Evolutionary conservation across 2,797 vertebrate genomes (phyloP).

Genomic region (Girardinus metallicus): DNA sequence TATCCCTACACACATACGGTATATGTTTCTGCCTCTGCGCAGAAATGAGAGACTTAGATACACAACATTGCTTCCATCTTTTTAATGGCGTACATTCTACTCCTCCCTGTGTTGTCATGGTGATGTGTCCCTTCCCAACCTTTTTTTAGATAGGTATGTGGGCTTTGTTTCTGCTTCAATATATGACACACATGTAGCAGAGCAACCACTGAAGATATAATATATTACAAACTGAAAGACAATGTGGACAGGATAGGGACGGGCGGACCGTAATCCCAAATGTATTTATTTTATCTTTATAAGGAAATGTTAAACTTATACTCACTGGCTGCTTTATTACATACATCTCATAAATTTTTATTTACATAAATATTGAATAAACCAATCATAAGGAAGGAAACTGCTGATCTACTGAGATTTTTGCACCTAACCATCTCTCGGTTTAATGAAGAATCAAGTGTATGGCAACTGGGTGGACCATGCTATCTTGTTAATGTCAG

Average conservation of each 20-base stretch:
- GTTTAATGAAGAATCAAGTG: background rate
- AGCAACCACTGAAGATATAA: slow-evolving; percentile 38
- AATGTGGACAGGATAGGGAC: slow-evolving; percentile 12
- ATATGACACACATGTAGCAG: slow-evolving; percentile 68
- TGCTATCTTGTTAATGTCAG: background rate
- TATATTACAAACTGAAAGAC: slow-evolving; percentile 26
- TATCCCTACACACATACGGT: slow-evolving; percentile 22
- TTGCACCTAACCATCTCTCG: background rate
- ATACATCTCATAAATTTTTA: background rate
- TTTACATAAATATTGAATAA: background rate
- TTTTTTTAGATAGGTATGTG: slow-evolving; percentile 77
- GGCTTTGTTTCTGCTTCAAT: slow-evolving; percentile 68
- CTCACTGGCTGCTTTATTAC: background rate
- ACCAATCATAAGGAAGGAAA: background rate
- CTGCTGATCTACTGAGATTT: background rate
- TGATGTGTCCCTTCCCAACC: slow-evolving; percentile 77
- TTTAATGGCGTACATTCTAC: slow-evolving; percentile 69
- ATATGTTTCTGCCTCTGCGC: slow-evolving; percentile 22
- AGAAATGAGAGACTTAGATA: slow-evolving; percentile 49
- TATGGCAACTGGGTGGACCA: background rate
- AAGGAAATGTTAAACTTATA: slow-evolving; percentile 37
- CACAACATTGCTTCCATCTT: slow-evolving; percentile 67
- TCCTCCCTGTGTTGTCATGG: slow-evolving; percentile 80
- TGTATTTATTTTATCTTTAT: slow-evolving; percentile 8
- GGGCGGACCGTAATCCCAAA: slow-evolving; percentile 30